These are phyloP conservation scores for Diloba caeruleocephala DNA, from an alignment of 2,888 invertebrate species.

Conservation along the genomic window DNA sequence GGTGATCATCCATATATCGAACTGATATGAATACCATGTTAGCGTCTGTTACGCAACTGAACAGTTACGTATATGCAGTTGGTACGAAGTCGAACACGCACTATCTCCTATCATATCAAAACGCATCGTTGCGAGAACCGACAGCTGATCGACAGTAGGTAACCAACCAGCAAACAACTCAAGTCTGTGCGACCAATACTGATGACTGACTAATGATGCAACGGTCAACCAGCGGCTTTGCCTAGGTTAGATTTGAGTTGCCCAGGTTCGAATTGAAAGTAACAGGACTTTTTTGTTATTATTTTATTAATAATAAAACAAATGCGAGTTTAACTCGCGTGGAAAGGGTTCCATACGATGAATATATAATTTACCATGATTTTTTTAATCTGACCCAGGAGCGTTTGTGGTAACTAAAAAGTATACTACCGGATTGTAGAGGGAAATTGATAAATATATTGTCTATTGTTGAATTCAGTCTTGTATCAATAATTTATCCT, in stretches of 20 bases:
- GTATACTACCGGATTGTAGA: no score
- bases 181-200: slow-evolving; percentile 8
- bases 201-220: slow-evolving; percentile 19
- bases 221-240: slow-evolving; percentile 10
- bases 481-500: no score
- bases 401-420: no score
- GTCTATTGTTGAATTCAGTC: no score
- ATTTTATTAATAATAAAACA: no score
- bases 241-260: no score
- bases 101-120: slow-evolving; percentile 82
- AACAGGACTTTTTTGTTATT: no score
- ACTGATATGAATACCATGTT: slow-evolving; percentile 59
- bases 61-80: slow-evolving; percentile 69
- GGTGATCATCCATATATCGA: slow-evolving; percentile 60
- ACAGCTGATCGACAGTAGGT: slow-evolving; percentile 77
- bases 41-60: slow-evolving; percentile 73
- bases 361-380: no score
- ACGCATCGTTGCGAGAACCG: slow-evolving; percentile 77
- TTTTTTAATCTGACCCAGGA: no score
- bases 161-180: slow-evolving; percentile 34
- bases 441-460: no score
- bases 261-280: not conserved
- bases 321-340: no score
- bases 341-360: no score
- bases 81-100: slow-evolving; percentile 78